Base-by-base conservation (phyloP, 2,797 vertebrate genomes). In the Brachymystax lenok region DNA sequence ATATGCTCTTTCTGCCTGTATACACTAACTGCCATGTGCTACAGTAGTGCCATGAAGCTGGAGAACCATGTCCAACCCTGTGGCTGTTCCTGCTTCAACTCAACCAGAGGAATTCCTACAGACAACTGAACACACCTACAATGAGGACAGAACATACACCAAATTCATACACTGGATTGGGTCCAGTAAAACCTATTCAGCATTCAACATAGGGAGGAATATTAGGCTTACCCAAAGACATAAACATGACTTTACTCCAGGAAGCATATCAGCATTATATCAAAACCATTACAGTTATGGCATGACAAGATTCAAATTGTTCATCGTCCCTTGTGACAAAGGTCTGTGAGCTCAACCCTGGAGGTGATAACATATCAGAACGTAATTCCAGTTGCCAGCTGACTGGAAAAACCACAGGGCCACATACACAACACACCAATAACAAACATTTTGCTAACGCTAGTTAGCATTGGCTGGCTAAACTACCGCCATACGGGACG, bases 321-420 rank as follows among this genome's bases (percentile, higher is more conserved):
- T 59, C 28, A 14, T 30, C 16, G 35, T 68, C 5, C 33, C 8
- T n/a, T 35, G 16, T 69, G 33, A 46, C 50, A 27, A 27, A 33
- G 14, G 66, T 68, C 16, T 46, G 40, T 46, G 40, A 70, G 69
- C 19, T 40, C 28, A 21, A 21, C 8, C 17, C 33, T 63, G 56
- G 24, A 8, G 33, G 54, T 73, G 70, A 72, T 56, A 67, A 46
- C 40, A 46, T 46, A 46, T 71, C 21, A 79, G 73, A 40, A 13
- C 5, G 30, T 17, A 35, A 28, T 59, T 76, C 24, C 10, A 67
- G 21, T 64, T 21, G n/a, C 66, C 50, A 74, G 69, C 16, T 28
- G 64, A 61, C 8, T 52, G 73, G 78, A 79, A 82, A 79, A 77
- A 77, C 66, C 30, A 61, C 80, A 73, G 56, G 2, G n/a, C 3